phyloP scores from a whole-genome alignment of 2,113 vertebrate genomes.

The Bothrops jararaca region DNA sequence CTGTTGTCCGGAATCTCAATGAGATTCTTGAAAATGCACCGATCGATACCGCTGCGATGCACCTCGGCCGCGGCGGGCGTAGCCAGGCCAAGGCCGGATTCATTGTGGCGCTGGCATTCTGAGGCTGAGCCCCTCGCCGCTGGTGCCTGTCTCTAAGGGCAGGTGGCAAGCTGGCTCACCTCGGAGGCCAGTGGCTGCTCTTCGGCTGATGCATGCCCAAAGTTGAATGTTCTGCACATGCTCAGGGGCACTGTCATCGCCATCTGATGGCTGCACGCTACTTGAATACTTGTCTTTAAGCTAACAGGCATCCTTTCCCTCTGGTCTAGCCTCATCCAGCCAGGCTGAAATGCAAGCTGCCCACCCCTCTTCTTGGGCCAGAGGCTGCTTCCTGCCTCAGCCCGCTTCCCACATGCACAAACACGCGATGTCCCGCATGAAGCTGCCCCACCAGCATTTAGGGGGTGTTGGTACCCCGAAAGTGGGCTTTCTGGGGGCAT shows the following conservation, averaged over 20 bases:
- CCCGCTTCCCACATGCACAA: not conserved
- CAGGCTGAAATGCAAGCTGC: not conserved
- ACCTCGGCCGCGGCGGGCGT: constrained; percentile 21
- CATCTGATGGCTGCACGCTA: not conserved
- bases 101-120: constrained; percentile 61
- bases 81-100: constrained; percentile 58
- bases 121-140: constrained; percentile 21
- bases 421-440: not conserved
- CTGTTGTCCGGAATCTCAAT: constrained; percentile 85
- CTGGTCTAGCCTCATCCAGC: not conserved
- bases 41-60: constrained; percentile 86
- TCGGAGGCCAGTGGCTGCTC: not conserved
- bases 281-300: not conserved
- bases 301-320: not conserved
- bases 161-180: not conserved
- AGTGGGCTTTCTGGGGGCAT: not conserved
- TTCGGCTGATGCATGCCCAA: not conserved
- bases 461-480: not conserved
- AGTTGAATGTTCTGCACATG: too few relatives aligned
- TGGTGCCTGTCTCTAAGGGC: not conserved
- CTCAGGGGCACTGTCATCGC: not conserved
- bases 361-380: not conserved
- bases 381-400: not conserved
- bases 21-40: constrained; percentile 74
- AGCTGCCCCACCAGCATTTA: not conserved